These are phyloP conservation scores for Arctopsyche grandis DNA, from an alignment of 1,140 invertebrate genomes.

Conservation along the genomic window DNA sequence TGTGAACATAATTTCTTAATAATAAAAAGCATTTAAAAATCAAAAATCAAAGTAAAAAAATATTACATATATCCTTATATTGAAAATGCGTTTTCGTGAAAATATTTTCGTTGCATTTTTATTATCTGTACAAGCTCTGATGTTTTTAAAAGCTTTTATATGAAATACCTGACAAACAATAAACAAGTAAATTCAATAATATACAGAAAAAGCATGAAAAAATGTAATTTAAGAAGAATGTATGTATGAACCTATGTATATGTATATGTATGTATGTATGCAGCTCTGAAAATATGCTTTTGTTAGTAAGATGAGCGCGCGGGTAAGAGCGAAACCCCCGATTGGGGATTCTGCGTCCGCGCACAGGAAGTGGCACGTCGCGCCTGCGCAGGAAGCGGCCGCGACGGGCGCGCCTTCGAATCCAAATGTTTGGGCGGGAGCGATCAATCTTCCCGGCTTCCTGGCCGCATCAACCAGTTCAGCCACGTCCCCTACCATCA, in stretches of 20 bases:
- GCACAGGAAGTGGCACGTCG: conserved; percentile 49
- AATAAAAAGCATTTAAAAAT: too few relatives aligned
- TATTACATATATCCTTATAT: too few relatives aligned
- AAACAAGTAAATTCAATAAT: too few relatives aligned
- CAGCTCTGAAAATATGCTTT: neutral
- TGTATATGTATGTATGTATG: neutral
- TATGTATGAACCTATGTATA: neutral
- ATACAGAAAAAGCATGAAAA: too few relatives aligned
- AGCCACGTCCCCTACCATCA: neutral
- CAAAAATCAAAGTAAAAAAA: too few relatives aligned
- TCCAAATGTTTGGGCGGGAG: conserved; percentile 31
- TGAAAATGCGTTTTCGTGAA: too few relatives aligned
- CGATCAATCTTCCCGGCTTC: conserved; percentile 49
- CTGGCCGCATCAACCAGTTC: conserved; percentile 28
- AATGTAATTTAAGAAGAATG: too few relatives aligned
- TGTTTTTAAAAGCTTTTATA: too few relatives aligned
- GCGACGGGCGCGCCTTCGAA: conserved; percentile 46
- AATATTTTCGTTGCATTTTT: too few relatives aligned
- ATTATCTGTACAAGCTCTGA: too few relatives aligned
- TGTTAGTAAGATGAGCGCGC: neutral
- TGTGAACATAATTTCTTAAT: too few relatives aligned
- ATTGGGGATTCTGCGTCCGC: conserved; percentile 35
- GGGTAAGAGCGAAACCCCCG: conserved; percentile 38
- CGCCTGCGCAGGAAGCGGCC: conserved; percentile 45
- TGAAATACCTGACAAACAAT: too few relatives aligned